These are phyloP conservation scores for Pica pica DNA, from an alignment of 2,113 vertebrate species.

Conservation along the genomic window DNA sequence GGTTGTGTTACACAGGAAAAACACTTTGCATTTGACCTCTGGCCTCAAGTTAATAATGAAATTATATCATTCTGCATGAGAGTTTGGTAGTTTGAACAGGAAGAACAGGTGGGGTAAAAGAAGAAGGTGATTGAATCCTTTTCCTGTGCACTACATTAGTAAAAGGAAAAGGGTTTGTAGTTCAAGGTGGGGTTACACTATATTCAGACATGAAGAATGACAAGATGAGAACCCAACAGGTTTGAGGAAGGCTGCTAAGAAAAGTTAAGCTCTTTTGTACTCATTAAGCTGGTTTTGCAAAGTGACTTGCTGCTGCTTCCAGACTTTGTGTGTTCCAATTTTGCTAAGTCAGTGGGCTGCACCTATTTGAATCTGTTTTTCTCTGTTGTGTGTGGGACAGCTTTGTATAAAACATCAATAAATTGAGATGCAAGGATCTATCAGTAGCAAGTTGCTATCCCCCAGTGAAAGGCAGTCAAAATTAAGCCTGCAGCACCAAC, in stretches of 20 bases:
- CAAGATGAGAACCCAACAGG: background rate
- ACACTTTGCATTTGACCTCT: background rate
- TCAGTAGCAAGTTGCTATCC: background rate
- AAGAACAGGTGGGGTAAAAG: background rate
- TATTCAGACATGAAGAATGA: background rate
- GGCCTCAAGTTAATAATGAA: background rate
- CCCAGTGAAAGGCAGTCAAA: background rate
- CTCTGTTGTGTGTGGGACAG: fast-evolving
- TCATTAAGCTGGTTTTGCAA: background rate
- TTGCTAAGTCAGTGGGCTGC: background rate
- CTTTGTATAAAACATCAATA: background rate
- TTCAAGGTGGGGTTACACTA: background rate
- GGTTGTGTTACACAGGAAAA: background rate
- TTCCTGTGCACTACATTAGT: background rate
- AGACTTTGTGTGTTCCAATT: background rate
- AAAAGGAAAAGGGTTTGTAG: background rate
- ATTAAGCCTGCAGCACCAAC: background rate
- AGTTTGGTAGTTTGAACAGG: background rate
- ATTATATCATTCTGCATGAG: background rate
- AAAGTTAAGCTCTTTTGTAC: background rate
- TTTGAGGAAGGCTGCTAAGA: background rate
- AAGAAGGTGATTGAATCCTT: background rate
- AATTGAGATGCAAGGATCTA: background rate
- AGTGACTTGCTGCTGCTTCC: background rate
- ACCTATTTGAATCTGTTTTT: background rate